Evolutionary conservation across 2,797 vertebrate genomes (phyloP).

Genomic region (Clarias laeviceps): DNA sequence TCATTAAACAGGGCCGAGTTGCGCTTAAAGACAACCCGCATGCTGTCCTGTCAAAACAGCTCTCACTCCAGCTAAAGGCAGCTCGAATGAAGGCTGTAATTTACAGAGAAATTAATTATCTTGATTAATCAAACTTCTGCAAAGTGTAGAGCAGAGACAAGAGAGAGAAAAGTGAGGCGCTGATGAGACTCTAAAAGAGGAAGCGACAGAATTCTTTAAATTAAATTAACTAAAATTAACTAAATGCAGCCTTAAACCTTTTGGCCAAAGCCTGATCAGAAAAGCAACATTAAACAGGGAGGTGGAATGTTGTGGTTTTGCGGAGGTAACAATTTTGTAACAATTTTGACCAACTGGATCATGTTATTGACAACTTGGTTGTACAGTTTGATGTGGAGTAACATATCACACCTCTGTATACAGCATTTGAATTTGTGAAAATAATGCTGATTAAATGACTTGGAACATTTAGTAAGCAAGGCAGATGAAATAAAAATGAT

Average conservation of each 20-base stretch:
- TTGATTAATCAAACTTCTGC: slow-evolving; percentile 76
- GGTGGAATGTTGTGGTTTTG: neutral
- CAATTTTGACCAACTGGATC: neutral
- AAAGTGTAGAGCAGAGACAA: slow-evolving; percentile 44
- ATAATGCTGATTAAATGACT: neutral
- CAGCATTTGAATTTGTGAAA: neutral
- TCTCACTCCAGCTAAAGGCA: slow-evolving; percentile 61
- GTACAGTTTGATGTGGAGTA: neutral
- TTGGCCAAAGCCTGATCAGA: neutral
- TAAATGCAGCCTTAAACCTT: neutral
- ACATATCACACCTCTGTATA: neutral
- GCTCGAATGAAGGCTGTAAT: slow-evolving; percentile 76
- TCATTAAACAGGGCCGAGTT: slow-evolving; percentile 78
- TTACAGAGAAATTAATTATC: slow-evolving; percentile 83
- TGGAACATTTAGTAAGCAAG: neutral
- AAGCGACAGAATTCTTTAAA: slow-evolving; percentile 10
- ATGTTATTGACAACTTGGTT: neutral
- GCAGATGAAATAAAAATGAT: neutral
- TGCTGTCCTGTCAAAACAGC: slow-evolving; percentile 79
- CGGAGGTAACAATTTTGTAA: neutral
- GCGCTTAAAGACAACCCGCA: slow-evolving; percentile 73
- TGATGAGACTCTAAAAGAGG: slow-evolving; percentile 21
- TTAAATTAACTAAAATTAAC: neutral
- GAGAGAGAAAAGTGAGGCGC: slow-evolving; percentile 43
- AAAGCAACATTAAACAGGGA: neutral